Evolutionary conservation across 2,888 invertebrate species (phyloP).

Genomic region (Chirona hameri): DNA sequence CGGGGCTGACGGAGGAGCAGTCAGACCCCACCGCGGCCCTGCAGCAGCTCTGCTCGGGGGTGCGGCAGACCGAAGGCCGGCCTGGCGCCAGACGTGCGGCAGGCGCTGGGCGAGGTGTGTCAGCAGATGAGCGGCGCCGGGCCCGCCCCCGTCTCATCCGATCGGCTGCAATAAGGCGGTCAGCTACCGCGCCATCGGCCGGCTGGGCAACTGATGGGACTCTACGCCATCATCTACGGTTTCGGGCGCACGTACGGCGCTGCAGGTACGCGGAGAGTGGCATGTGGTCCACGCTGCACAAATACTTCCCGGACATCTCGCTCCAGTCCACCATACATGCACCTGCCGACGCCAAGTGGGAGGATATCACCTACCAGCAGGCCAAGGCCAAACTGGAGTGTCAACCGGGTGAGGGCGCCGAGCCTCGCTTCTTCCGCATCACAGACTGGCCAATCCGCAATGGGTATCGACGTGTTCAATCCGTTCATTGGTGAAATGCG

Average conservation of each 20-base stretch:
- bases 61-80: not conserved
- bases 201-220: not conserved
- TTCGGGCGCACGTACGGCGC: not conserved
- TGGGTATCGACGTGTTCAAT: conserved; percentile 22
- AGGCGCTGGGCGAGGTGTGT: not conserved
- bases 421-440: not conserved
- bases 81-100: not conserved
- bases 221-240: not conserved
- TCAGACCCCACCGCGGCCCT: not conserved
- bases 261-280: not conserved
- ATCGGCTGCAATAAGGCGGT: not conserved
- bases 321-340: not conserved
- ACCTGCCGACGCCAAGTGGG: not conserved
- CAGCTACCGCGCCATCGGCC: not conserved
- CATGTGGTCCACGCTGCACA: not conserved
- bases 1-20: not conserved
- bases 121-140: not conserved
- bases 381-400: not conserved
- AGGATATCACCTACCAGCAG: not conserved
- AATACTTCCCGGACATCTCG: not conserved
- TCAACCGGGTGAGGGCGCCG: not conserved
- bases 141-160: not conserved
- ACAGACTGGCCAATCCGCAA: not conserved
- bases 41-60: not conserved
- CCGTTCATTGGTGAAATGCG: not conserved